These are phyloP conservation scores for Leucozona laternaria DNA, from an alignment of 2,888 invertebrate genomes.

Conservation along the genomic window DNA sequence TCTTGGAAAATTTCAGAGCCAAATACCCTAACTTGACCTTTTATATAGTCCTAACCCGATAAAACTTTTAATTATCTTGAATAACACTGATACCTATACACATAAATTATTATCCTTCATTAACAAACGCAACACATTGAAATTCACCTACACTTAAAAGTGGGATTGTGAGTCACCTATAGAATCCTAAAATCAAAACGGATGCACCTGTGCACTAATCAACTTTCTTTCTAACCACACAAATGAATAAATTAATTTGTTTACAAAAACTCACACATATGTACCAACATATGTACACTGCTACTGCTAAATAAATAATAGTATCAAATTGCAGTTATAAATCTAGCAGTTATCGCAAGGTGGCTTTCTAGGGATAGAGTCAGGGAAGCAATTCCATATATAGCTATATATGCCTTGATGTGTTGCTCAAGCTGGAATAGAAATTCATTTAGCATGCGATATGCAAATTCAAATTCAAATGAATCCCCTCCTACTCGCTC, in stretches of 20 bases:
- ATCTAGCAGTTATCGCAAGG: not conserved
- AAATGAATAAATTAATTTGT: conserved; percentile 48
- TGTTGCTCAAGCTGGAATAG: conserved; percentile 5
- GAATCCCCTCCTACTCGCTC: not conserved
- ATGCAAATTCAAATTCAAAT: conserved; percentile 56
- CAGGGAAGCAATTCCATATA: not conserved
- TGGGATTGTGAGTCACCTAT: not conserved
- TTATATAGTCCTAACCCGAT: too few relatives aligned
- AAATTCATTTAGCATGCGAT: conserved; percentile 54
- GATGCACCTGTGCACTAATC: conserved; percentile 8
- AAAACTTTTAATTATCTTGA: not conserved
- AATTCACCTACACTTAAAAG: not conserved
- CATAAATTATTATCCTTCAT: not conserved
- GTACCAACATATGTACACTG: not conserved
- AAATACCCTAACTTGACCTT: too few relatives aligned
- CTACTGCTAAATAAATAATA: conserved; percentile 21
- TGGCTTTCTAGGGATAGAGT: not conserved
- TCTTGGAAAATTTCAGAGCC: too few relatives aligned
- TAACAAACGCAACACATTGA: not conserved
- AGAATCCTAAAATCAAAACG: not conserved
- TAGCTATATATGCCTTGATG: not conserved
- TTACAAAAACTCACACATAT: not conserved
- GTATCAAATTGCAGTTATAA: conserved; percentile 21
- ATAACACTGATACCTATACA: not conserved
- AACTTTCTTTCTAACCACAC: conserved; percentile 23